Base-by-base conservation (phyloP, 2,888 invertebrate genomes). In the Automeris io region DNA sequence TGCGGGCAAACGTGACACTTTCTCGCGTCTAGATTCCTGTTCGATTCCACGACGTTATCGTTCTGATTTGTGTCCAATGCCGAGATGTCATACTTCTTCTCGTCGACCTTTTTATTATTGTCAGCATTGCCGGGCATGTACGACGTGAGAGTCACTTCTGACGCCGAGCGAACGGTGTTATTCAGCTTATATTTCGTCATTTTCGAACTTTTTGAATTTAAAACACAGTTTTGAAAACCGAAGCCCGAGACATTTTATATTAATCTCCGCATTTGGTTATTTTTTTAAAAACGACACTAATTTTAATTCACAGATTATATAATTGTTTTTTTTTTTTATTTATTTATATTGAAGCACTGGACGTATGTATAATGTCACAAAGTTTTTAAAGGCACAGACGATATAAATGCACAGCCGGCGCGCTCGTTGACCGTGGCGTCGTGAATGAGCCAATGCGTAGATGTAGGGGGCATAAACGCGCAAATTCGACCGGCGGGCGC, bases 161-260 rank as follows among this genome's bases (percentile, higher is more conserved):
- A 70, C 19, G 80, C 55, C 5, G 81, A 70, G 0, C 74, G 69
- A 33, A 68, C 60, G 7, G 73, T 69, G 51, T 87, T 85, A 59
- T 85, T 88, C 54, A 89, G 54, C 55, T 88, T 89, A 61, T 88
- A 89, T 58, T 89, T 89, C 36, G 88, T 88, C 88, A 89, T 89
- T 46, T 57, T 75, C 41, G 39, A n/a, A n/a, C 32, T 43, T 45
- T 29, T 41, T n/a, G 9, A 39, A 48, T 47, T 59, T 72, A 80
- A 48, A 75, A 79, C 37, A 66, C 40, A n/a, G 74, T 73, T 68
- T 78, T 79, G 59, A 68, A 81, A 35, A 56, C 47, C 31, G 76
- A 74, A 31, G 71, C 74, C 26, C 81, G 76, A 49, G 78, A 78
- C 83, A 82, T 83, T 61, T 66, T 72, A 61, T 49, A 48, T 51